Evolutionary conservation across 30 jellyfish, hydroid and myxozoan species (phyloP).

Genomic region (Chrysaora quinquecirrha): DNA sequence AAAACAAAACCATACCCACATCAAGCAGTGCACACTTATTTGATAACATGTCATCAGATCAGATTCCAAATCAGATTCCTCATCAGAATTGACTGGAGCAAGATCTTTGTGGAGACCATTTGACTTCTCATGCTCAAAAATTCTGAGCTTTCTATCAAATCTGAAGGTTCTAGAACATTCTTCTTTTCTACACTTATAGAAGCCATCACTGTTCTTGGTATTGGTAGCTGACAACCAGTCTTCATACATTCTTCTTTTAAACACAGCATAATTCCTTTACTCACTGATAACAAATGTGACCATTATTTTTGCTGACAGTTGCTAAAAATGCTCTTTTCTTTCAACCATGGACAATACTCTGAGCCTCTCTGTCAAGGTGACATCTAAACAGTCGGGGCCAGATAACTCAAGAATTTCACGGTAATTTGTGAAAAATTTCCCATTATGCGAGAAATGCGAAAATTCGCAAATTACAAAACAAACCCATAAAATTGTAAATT

Average conservation of each 20-base stretch:
- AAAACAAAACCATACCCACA: background rate
- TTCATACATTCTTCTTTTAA: background rate
- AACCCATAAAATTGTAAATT: too few relatives aligned
- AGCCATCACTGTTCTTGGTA: background rate
- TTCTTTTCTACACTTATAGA: background rate
- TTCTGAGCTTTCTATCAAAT: background rate
- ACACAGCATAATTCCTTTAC: background rate
- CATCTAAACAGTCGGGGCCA: background rate
- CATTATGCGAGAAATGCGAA: too few relatives aligned
- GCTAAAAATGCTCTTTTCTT: background rate
- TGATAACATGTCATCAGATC: constrained; percentile 3
- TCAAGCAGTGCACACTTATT: constrained; percentile 7
- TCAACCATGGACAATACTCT: background rate
- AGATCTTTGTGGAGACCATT: background rate
- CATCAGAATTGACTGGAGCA: background rate
- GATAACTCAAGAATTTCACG: too few relatives aligned
- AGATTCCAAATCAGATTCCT: constrained; percentile 7
- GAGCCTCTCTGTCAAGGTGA: background rate
- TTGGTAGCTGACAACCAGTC: constrained; percentile 1
- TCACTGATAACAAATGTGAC: background rate
- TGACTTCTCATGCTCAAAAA: constrained; percentile 1
- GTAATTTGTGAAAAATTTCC: too few relatives aligned
- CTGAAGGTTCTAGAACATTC: constrained; percentile 1
- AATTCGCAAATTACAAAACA: too few relatives aligned
- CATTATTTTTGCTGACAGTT: background rate